phyloP scores from a whole-genome alignment of 2,888 invertebrate species.

The Bugulina stolonifera region DNA sequence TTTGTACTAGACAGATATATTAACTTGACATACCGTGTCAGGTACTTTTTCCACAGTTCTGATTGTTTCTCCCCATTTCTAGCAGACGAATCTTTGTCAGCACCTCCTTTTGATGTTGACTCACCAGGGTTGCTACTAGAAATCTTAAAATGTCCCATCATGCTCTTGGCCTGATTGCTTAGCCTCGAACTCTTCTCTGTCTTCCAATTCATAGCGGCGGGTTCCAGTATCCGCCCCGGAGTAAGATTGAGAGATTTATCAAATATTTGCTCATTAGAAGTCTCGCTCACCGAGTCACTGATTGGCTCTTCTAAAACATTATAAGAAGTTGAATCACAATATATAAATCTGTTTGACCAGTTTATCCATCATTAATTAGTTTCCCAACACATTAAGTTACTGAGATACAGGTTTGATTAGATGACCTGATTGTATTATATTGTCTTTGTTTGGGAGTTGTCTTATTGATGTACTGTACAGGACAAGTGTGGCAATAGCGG shows the following conservation, averaged over 20 bases:
- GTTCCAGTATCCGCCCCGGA: constrained; percentile 13
- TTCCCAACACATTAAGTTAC: too few relatives aligned
- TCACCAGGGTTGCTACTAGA: constrained; percentile 7
- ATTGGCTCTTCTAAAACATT: background rate
- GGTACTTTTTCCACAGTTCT: constrained; percentile 60
- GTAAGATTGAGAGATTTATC: constrained; percentile 17
- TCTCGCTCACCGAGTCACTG: constrained; percentile 1
- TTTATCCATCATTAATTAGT: too few relatives aligned
- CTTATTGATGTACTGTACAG: too few relatives aligned
- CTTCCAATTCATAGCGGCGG: constrained; percentile 25
- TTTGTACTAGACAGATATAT: too few relatives aligned
- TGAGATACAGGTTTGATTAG: too few relatives aligned
- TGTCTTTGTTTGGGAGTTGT: too few relatives aligned
- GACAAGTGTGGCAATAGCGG: too few relatives aligned
- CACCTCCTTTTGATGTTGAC: background rate
- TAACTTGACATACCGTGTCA: constrained; percentile 55
- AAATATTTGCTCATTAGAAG: background rate
- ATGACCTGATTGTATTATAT: too few relatives aligned
- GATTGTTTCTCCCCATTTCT: constrained; percentile 12
- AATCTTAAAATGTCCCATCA: constrained; percentile 20
- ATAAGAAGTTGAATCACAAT: too few relatives aligned
- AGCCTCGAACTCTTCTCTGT: constrained; percentile 16
- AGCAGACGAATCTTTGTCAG: background rate
- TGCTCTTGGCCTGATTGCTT: constrained; percentile 10
- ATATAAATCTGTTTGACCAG: too few relatives aligned